Evolutionary conservation across 1,140 invertebrate species (phyloP).

Genomic region (Mylabris phalerata): DNA sequence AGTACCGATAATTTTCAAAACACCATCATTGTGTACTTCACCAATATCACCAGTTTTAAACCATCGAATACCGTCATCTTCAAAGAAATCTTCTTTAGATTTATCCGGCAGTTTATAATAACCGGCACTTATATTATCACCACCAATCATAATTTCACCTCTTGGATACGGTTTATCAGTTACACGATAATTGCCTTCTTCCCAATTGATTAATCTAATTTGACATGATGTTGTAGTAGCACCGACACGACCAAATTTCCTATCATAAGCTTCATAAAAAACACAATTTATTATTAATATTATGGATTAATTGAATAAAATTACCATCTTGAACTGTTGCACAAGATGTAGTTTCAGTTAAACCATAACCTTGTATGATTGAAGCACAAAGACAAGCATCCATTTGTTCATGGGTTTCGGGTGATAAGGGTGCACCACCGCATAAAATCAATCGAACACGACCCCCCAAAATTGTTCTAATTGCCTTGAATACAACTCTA

Average conservation of each 20-base stretch:
- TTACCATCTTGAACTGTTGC: constrained; percentile 82
- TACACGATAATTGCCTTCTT: constrained; percentile 87
- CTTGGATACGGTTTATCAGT: constrained; percentile 84
- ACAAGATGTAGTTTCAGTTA: constrained; percentile 94
- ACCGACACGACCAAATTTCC: constrained; percentile 78
- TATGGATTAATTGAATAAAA: constrained; percentile 30
- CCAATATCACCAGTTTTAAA: constrained; percentile 97
- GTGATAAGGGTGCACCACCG: constrained; percentile 92
- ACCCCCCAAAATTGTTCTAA: constrained; percentile 79
- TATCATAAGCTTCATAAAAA: constrained; percentile 52
- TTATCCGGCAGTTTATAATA: constrained; percentile 91
- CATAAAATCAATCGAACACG: constrained; percentile 76
- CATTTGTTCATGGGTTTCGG: constrained; percentile 92
- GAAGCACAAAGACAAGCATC: constrained; percentile 87
- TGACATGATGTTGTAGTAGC: constrained; percentile 81
- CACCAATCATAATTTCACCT: constrained; percentile 90
- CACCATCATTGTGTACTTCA: constrained; percentile 86
- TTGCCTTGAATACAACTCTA: constrained; percentile 69
- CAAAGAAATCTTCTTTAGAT: constrained; percentile 86
- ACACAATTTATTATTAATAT: background rate
- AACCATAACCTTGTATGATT: constrained; percentile 91
- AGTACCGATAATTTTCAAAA: constrained; percentile 91
- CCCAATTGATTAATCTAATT: constrained; percentile 87
- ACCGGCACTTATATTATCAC: constrained; percentile 82
- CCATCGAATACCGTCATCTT: constrained; percentile 74